Percentiles rank a stretch among this genome's conserved stretches.
Evolutionary conservation across 1,140 invertebrate genomes (phyloP).

Genomic region (Vanessa atalanta): DNA sequence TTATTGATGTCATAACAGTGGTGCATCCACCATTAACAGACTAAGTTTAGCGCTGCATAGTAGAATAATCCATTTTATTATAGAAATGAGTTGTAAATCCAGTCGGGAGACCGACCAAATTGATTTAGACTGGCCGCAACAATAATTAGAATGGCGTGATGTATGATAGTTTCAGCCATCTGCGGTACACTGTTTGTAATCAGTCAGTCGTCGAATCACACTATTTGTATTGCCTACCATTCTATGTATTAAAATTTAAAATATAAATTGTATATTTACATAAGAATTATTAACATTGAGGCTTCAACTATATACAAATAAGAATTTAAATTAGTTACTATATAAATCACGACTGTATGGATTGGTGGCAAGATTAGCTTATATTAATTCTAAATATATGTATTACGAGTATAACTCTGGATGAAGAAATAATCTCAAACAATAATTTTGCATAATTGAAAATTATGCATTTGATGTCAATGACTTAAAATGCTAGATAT

Average conservation of each 20-base stretch:
- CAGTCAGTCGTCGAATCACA: constrained; percentile 26
- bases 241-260: background rate
- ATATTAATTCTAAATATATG: too few species aligned
- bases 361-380: too few species aligned
- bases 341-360: too few species aligned
- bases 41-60: constrained; percentile 57
- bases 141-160: constrained; percentile 69
- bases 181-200: constrained; percentile 45
- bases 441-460: too few species aligned
- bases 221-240: background rate
- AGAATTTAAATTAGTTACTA: too few species aligned
- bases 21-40: constrained; percentile 57
- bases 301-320: too few species aligned
- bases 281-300: too few species aligned
- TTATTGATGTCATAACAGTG: constrained; percentile 57
- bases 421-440: too few species aligned
- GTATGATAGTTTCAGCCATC: constrained; percentile 45
- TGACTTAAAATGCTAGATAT: too few species aligned
- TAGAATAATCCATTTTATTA: constrained; percentile 64
- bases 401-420: too few species aligned
- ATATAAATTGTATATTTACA: too few species aligned
- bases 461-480: too few species aligned
- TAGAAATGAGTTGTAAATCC: constrained; percentile 64
- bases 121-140: constrained; percentile 66
- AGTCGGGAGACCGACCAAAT: constrained; percentile 48